These are phyloP conservation scores for Lapara coniferarum DNA, from an alignment of 2,888 invertebrate species.

Conservation along the genomic window DNA sequence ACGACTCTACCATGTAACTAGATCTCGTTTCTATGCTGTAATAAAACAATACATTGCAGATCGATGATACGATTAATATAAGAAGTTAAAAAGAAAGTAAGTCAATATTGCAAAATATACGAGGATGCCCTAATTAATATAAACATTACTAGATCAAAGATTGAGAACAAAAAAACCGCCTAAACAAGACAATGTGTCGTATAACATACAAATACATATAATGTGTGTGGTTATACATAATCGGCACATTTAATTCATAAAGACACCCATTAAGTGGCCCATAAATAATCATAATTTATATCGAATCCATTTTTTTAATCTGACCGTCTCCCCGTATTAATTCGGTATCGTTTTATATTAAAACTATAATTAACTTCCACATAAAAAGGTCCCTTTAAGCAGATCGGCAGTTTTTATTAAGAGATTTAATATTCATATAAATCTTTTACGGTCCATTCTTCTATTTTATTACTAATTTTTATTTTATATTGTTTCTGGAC, in stretches of 20 bases:
- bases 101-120: too few species aligned
- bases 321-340: constrained; percentile 72
- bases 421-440: constrained; percentile 71
- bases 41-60: too few species aligned
- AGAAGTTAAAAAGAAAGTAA: too few species aligned
- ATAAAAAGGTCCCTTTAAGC: constrained; percentile 70
- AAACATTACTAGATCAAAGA: too few species aligned
- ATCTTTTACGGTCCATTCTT: constrained; percentile 65
- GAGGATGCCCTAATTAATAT: too few species aligned
- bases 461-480: constrained; percentile 65
- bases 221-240: constrained; percentile 17
- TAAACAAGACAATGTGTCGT: too few species aligned
- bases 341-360: constrained; percentile 76
- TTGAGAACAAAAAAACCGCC: background rate
- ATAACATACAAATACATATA: background rate
- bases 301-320: constrained; percentile 73
- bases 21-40: too few species aligned
- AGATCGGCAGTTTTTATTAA: constrained; percentile 69
- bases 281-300: constrained; percentile 79
- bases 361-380: constrained; percentile 77
- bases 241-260: constrained; percentile 45
- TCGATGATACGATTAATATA: too few species aligned
- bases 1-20: too few species aligned
- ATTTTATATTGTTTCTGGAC: constrained; percentile 48
- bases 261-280: constrained; percentile 63